These are phyloP conservation scores for Platichthys flesus DNA, from an alignment of 2,113 vertebrate species.

Conservation along the genomic window DNA sequence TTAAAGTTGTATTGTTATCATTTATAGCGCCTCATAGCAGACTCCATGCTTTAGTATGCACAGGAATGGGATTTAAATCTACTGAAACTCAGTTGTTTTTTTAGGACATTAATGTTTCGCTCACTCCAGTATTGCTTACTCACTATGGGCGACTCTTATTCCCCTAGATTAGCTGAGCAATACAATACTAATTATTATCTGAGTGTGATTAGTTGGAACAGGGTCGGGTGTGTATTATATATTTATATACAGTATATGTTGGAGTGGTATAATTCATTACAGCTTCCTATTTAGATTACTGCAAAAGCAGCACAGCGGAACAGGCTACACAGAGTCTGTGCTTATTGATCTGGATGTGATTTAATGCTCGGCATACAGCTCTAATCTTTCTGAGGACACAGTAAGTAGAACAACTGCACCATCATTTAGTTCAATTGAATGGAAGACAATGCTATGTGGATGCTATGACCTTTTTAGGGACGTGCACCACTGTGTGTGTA, in stretches of 20 bases:
- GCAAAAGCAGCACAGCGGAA: slow-evolving; percentile 57
- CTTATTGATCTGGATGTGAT: slow-evolving; percentile 68
- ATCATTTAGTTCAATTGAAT: slow-evolving; percentile 50
- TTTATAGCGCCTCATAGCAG: slow-evolving; percentile 2
- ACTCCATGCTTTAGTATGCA: slow-evolving; percentile 13
- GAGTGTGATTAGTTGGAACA: slow-evolving; percentile 33
- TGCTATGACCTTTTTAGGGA: slow-evolving; percentile 29
- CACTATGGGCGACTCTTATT: slow-evolving; percentile 22
- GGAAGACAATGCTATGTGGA: slow-evolving; percentile 31
- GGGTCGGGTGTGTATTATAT: not conserved
- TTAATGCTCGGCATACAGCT: slow-evolving; percentile 58
- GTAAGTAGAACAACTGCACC: slow-evolving; percentile 34
- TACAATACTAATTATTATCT: slow-evolving; percentile 39
- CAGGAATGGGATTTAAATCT: slow-evolving; percentile 31
- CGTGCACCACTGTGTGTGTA: not conserved
- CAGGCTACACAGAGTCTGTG: slow-evolving; percentile 33
- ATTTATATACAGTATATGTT: slow-evolving; percentile 1
- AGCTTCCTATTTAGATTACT: slow-evolving; percentile 44
- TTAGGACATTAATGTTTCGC: slow-evolving; percentile 39
- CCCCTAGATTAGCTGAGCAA: slow-evolving; percentile 48
- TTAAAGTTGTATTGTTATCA: not conserved
- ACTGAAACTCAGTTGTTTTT: slow-evolving; percentile 37
- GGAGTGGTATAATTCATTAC: slow-evolving; percentile 46
- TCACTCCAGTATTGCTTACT: slow-evolving; percentile 41
- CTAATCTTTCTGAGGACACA: slow-evolving; percentile 45